Evolutionary conservation across 2,888 invertebrate genomes (phyloP).

Genomic region (Subacronicta megacephala): DNA sequence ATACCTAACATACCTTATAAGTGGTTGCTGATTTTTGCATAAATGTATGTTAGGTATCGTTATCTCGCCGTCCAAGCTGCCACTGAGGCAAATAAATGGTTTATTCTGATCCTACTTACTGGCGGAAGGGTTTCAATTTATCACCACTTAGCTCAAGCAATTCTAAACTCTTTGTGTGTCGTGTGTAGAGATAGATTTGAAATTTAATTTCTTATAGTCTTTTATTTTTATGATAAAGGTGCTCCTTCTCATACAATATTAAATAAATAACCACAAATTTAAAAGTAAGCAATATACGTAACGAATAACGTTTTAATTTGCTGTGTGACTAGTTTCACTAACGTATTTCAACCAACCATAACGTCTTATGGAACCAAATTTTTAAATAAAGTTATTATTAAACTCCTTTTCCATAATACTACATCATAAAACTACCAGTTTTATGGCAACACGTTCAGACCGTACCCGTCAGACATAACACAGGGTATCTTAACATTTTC

Average conservation of each 20-base stretch:
- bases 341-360: too few relatives aligned
- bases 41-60: conserved; percentile 5
- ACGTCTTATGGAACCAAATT: conserved; percentile 1
- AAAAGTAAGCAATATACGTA: too few relatives aligned
- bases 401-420: background rate
- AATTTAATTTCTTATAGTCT: too few relatives aligned
- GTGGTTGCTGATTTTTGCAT: conserved; percentile 4
- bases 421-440: conserved; percentile 32
- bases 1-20: conserved; percentile 3
- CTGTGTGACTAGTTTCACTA: too few relatives aligned
- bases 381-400: conserved; percentile 4
- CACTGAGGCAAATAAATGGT: conserved; percentile 15
- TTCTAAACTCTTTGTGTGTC: conserved; percentile 2
- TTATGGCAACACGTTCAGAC: conserved; percentile 24
- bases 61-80: conserved; percentile 14
- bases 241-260: too few relatives aligned
- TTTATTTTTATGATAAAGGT: too few relatives aligned
- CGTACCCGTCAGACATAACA: conserved; percentile 4
- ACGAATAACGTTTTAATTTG: too few relatives aligned
- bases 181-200: background rate
- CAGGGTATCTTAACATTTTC: conserved; percentile 33
- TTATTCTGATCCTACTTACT: conserved; percentile 2
- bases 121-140: conserved; percentile 7
- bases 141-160: conserved; percentile 5
- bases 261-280: too few relatives aligned